Base-by-base conservation (phyloP, 2,113 vertebrate genomes). In the Boulengeromyrus knoepffleri region DNA sequence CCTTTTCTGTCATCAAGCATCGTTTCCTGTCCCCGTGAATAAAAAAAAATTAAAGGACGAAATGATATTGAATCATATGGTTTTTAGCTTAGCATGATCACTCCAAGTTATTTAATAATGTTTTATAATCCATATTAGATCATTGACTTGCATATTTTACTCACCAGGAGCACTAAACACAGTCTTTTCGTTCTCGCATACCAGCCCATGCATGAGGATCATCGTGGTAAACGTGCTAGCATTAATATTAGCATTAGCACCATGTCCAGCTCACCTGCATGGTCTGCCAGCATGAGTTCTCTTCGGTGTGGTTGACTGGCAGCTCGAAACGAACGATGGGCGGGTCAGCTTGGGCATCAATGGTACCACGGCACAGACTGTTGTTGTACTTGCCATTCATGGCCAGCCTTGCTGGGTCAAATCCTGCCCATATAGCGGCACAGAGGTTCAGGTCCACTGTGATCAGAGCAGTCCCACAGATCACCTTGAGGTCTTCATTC, bases 381-480 rank as follows among this genome's bases (percentile, higher is more conserved):
- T 62, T 92, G 91, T 93, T 94, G 90, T 95, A 95, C 24, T 95
- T 91, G 36, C 96, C 93, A 3, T 96, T 97, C 58, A 97, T 89
- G 5, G 96, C 95, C 91, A 97, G 92, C 27, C 90, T 80, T 0
- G 70, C 52, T 21, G 90, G 84, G 83, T 94, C 93, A 87, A 96
- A 95, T n/a, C 95, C 95, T 1, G 96, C 92, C 95, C 95, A 96
- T 89, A 93, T 92, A 39, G 94, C 95, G 0, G 96, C 96, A 91
- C 96, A 97, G 74, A 95, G 88, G 93, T 96, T 96, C 90, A 97
- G 92, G 90, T 95, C 93, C 92, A 97, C 85, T 10, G 88, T 92
- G 87, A 97, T 97, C 1, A 89, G 3, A 0, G 5, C 92, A 47
- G 93, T n/a, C 15, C 96, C 96, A 86, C 96, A 97, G 39, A 92